phyloP scores from a whole-genome alignment of 2,113 vertebrate species.

The Entosphenus tridentatus region DNA sequence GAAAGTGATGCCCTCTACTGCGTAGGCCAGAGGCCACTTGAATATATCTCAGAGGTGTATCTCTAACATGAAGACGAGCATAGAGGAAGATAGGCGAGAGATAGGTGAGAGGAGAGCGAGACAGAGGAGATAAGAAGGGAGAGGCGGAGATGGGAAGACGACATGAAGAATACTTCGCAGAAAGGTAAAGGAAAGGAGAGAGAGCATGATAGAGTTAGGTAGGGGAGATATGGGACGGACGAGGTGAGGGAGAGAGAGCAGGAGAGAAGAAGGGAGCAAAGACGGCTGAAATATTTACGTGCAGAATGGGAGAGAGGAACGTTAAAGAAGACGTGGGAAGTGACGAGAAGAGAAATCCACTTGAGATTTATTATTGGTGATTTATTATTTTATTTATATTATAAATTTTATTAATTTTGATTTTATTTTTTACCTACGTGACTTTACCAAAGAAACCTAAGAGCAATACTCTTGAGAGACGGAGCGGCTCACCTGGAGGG shows the following conservation, averaged over 20 bases:
- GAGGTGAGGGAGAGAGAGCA: not conserved
- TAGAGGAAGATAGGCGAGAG: not conserved
- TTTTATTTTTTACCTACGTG: no score
- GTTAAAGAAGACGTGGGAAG: not conserved
- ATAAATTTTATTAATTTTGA: no score
- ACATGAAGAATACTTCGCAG: not conserved
- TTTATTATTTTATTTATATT: no score
- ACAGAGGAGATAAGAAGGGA: not conserved
- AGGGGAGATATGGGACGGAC: not conserved
- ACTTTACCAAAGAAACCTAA: no score
- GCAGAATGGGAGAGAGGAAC: not conserved
- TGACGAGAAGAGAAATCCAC: not conserved
- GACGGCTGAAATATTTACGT: no score
- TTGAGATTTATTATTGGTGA: no score
- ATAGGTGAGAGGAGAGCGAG: not conserved
- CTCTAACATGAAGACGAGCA: not conserved
- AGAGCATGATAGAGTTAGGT: not conserved
- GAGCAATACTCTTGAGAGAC: no score
- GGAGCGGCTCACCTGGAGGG: constrained; percentile 63
- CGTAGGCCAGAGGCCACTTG: no score
- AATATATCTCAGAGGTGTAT: no score
- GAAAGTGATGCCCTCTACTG: no score
- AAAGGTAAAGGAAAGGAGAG: not conserved
- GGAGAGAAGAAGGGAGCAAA: not conserved
- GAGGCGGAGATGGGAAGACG: not conserved